Conservation (phyloP, 2,797 vertebrate species). For the Mycteria americana region DNA sequence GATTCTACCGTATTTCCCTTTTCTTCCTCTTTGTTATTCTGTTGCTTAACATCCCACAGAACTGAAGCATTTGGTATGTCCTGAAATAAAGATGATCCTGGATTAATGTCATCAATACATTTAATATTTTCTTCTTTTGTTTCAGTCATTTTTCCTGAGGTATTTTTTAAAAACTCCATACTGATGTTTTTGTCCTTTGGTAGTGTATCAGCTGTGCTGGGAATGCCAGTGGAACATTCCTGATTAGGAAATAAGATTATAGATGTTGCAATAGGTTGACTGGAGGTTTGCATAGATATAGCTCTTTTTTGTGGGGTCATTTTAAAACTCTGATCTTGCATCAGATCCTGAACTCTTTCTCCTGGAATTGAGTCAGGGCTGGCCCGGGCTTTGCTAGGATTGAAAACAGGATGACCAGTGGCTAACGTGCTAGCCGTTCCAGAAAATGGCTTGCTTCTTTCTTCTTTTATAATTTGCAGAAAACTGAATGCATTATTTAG, state of each 20-base stretch:
- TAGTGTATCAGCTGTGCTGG: slow-evolving; percentile 49
- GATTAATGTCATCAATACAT: slow-evolving; percentile 33
- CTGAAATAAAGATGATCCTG: slow-evolving; percentile 56
- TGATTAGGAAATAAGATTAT: slow-evolving; percentile 65
- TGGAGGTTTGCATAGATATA: slow-evolving; percentile 56
- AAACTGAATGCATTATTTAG: background rate
- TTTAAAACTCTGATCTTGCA: slow-evolving; percentile 68
- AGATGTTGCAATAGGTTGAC: slow-evolving; percentile 66
- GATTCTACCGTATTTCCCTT: slow-evolving; percentile 40
- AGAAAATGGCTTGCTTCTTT: background rate
- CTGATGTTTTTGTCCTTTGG: slow-evolving; percentile 41
- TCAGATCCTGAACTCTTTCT: slow-evolving; percentile 55
- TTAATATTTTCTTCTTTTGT: slow-evolving; percentile 64
- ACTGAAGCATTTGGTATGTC: background rate
- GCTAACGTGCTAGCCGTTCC: background rate
- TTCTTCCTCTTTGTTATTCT: slow-evolving; percentile 33
- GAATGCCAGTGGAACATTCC: slow-evolving; percentile 56
- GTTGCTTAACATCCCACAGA: slow-evolving; percentile 10
- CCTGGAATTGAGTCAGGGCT: slow-evolving; percentile 40
- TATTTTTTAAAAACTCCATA: slow-evolving; percentile 56
- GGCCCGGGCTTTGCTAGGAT: slow-evolving; percentile 58
- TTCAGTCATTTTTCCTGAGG: slow-evolving; percentile 39
- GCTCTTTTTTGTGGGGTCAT: slow-evolving; percentile 62
- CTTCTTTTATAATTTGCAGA: slow-evolving; percentile 32
- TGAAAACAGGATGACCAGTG: slow-evolving; percentile 18